Evolutionary conservation across 2,888 invertebrate genomes (phyloP).

Genomic region (Fragum whitleyi): DNA sequence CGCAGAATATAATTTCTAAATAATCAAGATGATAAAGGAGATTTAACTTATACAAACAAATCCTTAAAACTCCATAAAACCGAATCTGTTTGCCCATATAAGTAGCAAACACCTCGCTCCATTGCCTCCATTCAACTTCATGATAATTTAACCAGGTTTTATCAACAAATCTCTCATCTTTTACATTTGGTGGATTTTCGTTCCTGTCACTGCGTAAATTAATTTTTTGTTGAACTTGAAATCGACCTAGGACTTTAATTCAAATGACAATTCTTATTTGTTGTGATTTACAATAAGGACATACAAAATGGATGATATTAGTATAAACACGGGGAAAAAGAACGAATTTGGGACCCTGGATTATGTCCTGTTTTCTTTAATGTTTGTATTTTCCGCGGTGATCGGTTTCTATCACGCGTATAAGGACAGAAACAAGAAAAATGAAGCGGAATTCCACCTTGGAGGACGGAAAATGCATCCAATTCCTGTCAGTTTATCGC

Average conservation of each 20-base stretch:
- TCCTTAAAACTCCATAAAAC: neutral
- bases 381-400: constrained; percentile 57
- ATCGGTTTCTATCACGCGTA: constrained; percentile 85
- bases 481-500: constrained; percentile 82
- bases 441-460: constrained; percentile 82
- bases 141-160: neutral
- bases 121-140: neutral
- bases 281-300: neutral
- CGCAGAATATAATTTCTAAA: too few relatives aligned
- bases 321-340: constrained; percentile 56
- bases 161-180: neutral
- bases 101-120: neutral
- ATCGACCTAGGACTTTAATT: neutral
- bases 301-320: constrained; percentile 26
- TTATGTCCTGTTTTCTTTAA: constrained; percentile 61
- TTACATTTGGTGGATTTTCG: neutral
- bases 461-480: constrained; percentile 81
- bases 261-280: neutral
- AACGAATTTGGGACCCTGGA: constrained; percentile 55
- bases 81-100: neutral
- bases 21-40: too few relatives aligned
- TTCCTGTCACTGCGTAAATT: neutral
- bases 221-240: neutral
- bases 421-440: constrained; percentile 87
- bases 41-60: neutral